Evolutionary conservation across 2,888 invertebrate species (phyloP).

Genomic region (Eupeodes luniger): DNA sequence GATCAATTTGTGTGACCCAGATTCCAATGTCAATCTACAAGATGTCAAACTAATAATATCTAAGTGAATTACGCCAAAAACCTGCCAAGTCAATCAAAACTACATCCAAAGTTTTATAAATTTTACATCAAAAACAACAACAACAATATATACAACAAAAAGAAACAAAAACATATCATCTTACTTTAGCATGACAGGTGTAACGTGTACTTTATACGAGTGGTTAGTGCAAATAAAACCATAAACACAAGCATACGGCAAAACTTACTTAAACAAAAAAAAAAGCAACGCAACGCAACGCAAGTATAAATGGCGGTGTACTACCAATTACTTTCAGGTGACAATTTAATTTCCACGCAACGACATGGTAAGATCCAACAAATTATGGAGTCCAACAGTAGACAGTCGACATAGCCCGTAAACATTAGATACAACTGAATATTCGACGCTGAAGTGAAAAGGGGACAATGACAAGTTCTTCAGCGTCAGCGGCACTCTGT

Average conservation of each 20-base stretch:
- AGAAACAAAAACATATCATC: conserved; percentile 37
- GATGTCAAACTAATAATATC: conserved; percentile 61
- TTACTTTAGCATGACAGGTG: conserved; percentile 62
- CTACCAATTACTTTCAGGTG: conserved; percentile 82
- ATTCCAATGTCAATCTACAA: conserved; percentile 66
- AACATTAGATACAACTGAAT: conserved; percentile 31
- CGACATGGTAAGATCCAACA: conserved; percentile 69
- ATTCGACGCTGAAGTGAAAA: not conserved
- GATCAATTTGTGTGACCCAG: conserved; percentile 61
- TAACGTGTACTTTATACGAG: conserved; percentile 49
- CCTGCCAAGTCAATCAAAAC: conserved; percentile 69
- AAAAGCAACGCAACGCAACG: conserved; percentile 1
- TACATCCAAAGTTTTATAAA: conserved; percentile 34
- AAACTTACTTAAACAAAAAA: conserved; percentile 26
- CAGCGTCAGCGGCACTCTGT: conserved; percentile 34
- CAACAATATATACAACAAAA: not conserved
- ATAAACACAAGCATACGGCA: conserved; percentile 32
- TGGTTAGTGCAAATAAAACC: conserved; percentile 29
- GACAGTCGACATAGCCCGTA: conserved; percentile 28
- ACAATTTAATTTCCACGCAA: conserved; percentile 81
- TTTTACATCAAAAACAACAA: not conserved
- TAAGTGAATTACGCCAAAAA: conserved; percentile 65
- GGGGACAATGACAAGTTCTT: conserved; percentile 3
- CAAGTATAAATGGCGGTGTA: conserved; percentile 50
- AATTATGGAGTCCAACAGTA: conserved; percentile 60